Conservation (phyloP, 2,113 vertebrate genomes). For the Oreocharis arfaki region DNA sequence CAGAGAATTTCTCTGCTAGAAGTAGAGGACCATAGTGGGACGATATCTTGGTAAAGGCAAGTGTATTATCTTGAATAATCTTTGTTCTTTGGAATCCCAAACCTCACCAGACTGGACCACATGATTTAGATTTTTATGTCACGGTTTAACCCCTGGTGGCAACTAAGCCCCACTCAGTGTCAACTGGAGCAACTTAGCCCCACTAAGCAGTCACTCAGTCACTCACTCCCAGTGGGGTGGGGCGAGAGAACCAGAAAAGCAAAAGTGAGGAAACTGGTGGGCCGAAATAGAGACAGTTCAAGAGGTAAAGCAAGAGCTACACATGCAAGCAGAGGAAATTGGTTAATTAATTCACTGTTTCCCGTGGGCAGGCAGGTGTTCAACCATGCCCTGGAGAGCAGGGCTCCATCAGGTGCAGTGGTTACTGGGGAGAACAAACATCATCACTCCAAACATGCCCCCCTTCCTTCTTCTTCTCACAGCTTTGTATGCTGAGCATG, state of each 20-base stretch:
- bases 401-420: neutral
- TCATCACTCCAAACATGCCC: too few relatives aligned
- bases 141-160: neutral
- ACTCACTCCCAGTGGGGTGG: too few relatives aligned
- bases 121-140: neutral
- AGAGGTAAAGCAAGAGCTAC: neutral
- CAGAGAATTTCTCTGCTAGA: neutral
- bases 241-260: neutral
- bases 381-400: neutral
- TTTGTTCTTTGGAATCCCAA: neutral
- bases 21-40: neutral
- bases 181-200: neutral
- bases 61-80: neutral
- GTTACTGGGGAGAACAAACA: neutral
- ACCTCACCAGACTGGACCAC: neutral
- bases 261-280: neutral
- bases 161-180: neutral
- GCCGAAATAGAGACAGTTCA: neutral
- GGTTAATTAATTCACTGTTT: neutral
- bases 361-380: neutral
- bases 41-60: neutral
- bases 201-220: rapidly evolving
- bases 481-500: neutral
- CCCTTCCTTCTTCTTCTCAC: neutral
- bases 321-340: neutral